A percentile compares a stretch with the other conserved stretches of the same genome.
These are phyloP conservation scores for Aurelia coerulea DNA, from an alignment of 30 jellyfish, hydroid and myxozoan species.

Conservation along the genomic window DNA sequence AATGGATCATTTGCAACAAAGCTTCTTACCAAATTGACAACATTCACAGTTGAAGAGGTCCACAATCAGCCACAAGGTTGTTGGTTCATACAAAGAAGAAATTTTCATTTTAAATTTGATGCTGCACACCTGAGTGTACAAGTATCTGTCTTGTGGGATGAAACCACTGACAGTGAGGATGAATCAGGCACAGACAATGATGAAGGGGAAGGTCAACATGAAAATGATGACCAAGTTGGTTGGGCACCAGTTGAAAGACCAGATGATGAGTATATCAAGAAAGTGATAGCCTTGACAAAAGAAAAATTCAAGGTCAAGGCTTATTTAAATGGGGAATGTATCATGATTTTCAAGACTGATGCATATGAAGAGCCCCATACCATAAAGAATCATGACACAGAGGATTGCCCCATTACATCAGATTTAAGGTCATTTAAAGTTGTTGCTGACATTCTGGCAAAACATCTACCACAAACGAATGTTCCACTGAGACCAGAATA, in stretches of 20 bases:
- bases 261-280: slow-evolving; percentile 44
- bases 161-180: slow-evolving; percentile 17
- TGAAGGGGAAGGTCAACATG: slow-evolving; percentile 6
- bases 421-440: slow-evolving; percentile 22
- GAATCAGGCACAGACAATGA: slow-evolving; percentile 25
- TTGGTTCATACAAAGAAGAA: slow-evolving; percentile 45
- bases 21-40: not conserved
- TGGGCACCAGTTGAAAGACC: slow-evolving; percentile 40
- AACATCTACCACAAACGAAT: slow-evolving; percentile 36
- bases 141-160: slow-evolving; percentile 23
- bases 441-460: slow-evolving; percentile 15
- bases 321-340: slow-evolving; percentile 42
- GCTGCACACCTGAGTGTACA: slow-evolving; percentile 1
- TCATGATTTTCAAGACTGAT: slow-evolving; percentile 42
- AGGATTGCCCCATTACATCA: slow-evolving; percentile 33
- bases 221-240: slow-evolving; percentile 30
- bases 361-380: slow-evolving; percentile 50
- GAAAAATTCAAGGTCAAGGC: slow-evolving; percentile 41
- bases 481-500: slow-evolving; percentile 35
- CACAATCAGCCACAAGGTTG: slow-evolving; percentile 34
- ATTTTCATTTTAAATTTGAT: slow-evolving; percentile 17
- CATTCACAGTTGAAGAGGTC: slow-evolving; percentile 28
- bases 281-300: slow-evolving; percentile 11
- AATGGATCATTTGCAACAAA: slow-evolving; percentile 52
- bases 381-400: slow-evolving; percentile 33